Conservation (phyloP, 2,797 vertebrate species). For the Calcarius lapponicus region DNA sequence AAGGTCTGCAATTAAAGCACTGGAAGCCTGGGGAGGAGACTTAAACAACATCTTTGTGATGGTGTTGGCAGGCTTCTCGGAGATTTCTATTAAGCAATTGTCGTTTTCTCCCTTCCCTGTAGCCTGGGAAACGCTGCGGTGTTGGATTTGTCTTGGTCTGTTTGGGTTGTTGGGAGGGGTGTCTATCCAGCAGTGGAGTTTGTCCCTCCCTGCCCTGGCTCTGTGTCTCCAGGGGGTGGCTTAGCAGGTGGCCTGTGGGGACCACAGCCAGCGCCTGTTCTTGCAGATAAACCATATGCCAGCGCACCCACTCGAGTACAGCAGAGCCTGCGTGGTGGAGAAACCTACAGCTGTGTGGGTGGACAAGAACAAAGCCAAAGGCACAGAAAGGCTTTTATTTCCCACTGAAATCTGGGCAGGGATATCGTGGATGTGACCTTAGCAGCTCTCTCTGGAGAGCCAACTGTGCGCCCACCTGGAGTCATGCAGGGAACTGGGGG, state of each 20-base stretch:
- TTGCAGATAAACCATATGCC: neutral
- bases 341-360: neutral
- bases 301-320: fast-evolving
- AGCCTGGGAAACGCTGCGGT: neutral
- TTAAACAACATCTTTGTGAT: slow-evolving; percentile 7
- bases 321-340: neutral
- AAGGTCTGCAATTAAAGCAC: neutral
- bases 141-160: neutral
- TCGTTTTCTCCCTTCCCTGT: neutral
- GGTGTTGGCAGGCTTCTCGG: neutral
- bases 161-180: neutral
- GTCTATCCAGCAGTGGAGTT: neutral
- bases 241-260: neutral
- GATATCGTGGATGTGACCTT: fast-evolving
- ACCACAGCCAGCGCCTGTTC: neutral
- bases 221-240: neutral
- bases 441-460: neutral
- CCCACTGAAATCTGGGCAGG: neutral
- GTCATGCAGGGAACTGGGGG: fast-evolving
- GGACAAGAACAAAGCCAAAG: neutral
- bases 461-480: fast-evolving
- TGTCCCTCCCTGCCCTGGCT: neutral
- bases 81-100: slow-evolving; percentile 37
- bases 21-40: neutral
- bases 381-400: neutral